Evolutionary conservation across 1,140 invertebrate genomes (phyloP).

Genomic region (Euura lappo): DNA sequence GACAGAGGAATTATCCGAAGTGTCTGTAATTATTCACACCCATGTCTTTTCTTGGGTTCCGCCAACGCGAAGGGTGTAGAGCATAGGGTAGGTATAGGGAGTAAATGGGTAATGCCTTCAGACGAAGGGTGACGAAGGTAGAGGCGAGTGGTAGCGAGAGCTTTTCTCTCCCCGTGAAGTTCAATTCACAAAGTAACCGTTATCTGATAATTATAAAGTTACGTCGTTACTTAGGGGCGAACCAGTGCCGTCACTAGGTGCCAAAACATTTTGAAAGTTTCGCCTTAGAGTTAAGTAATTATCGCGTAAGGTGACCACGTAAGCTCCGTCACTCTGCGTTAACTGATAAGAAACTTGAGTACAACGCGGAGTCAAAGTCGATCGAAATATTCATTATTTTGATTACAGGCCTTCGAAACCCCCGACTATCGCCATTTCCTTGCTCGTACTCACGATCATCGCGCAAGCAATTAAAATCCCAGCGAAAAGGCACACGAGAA

Average conservation of each 20-base stretch:
- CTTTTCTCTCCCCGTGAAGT: neutral
- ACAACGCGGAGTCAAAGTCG: neutral
- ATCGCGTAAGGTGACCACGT: neutral
- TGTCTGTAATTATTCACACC: neutral
- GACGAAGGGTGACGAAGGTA: neutral
- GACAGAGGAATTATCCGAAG: neutral
- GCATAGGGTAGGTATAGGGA: neutral
- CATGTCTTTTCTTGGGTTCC: neutral
- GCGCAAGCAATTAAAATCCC: slow-evolving; percentile 35
- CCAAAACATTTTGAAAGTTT: slow-evolving; percentile 3
- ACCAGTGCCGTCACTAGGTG: neutral
- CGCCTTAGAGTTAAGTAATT: neutral
- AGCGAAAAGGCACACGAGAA: slow-evolving; percentile 32
- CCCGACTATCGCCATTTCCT: neutral
- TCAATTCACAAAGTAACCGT: slow-evolving; percentile 1
- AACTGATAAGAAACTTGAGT: neutral
- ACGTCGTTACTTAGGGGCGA: slow-evolving; percentile 1
- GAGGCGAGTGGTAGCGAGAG: neutral
- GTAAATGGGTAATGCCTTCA: neutral
- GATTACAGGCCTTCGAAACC: neutral
- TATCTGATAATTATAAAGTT: slow-evolving; percentile 7
- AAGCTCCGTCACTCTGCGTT: neutral
- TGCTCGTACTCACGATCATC: slow-evolving; percentile 35
- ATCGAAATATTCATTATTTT: neutral
- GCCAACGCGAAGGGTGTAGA: neutral